Base-by-base conservation (phyloP, 2,113 vertebrate species). In the Eretmodus cyanostictus region DNA sequence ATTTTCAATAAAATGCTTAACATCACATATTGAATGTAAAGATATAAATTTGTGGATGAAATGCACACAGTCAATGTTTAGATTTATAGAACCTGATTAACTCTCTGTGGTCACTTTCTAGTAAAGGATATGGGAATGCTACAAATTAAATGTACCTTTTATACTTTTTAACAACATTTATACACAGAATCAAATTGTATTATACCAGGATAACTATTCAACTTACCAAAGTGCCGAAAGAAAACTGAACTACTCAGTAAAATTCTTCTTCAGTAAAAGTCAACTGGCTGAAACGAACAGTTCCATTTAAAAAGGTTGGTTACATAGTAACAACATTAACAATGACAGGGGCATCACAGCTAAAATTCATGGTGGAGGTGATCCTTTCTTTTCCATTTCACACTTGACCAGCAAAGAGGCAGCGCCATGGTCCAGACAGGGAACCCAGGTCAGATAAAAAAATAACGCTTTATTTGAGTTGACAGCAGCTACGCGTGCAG, bases 231-330 rank as follows among this genome's bases (percentile, higher is more conserved):
- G 57, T 24, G 3, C 36, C 2, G 8, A 42, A 71, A 42, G 38
- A 71, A 40, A 71, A 42, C 36, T 42, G 63, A 38, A 14, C 8
- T 24, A 42, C 5, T 40, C 36, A 24, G 12, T 42, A 42, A 45
- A 73, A 45, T 6, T 42, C 12, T 40, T 45, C 66, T 45, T 73
- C 31, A 66, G 22, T 42, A 16, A 24, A 76, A 47, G 14, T 47
- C 71, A 29, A 5, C 40, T 47, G 40, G 22, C 40, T 76, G 40
- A 47, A 45, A 27, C 0, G 14, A 73, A 73, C 13, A 0, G 12
- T 45, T 73, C 66, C 38, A 73, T 73, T n/a, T 27, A 29, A 76
- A 47, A 3, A 45, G 40, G 40, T 2, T 14, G 5, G 22, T 47
- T 27, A 73, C 22, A 17, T 11, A 45, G 66, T 45, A 73, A 73